Percentiles rank a stretch among this genome's conserved stretches.
Evolutionary conservation across 2,113 vertebrate genomes (phyloP).

Genomic region (Apeltes quadracus): DNA sequence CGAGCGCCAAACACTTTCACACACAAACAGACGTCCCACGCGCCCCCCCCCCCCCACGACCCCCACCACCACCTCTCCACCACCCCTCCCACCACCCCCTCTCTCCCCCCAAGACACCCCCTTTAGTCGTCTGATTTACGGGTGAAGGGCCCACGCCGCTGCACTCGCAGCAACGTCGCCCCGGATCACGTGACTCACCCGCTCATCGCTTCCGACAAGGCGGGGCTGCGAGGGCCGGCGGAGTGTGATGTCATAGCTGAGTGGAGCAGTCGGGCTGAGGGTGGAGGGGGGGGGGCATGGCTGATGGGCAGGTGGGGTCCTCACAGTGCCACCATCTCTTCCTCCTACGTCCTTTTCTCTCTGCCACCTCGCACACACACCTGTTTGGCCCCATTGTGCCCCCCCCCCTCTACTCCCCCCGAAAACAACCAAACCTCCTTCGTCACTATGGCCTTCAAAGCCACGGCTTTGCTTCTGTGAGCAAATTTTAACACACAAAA

Average conservation of each 20-base stretch:
- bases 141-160: conserved; percentile 69
- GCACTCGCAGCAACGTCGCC: conserved; percentile 83
- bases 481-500: conserved; percentile 33
- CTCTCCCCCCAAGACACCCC: conserved; percentile 3
- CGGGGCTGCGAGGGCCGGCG: conserved; percentile 80
- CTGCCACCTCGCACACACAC: conserved; percentile 24
- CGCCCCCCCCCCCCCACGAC: background rate
- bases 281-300: conserved; percentile 9
- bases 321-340: conserved; percentile 43
- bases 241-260: conserved; percentile 72
- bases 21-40: conserved; percentile 2
- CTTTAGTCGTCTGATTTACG: conserved; percentile 78
- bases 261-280: conserved; percentile 31
- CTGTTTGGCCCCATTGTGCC: conserved; percentile 30
- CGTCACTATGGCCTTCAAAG: conserved; percentile 24
- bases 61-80: conserved; percentile 51
- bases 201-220: conserved; percentile 87
- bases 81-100: conserved; percentile 56
- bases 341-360: background rate
- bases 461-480: conserved; percentile 15
- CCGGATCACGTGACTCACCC: conserved; percentile 85
- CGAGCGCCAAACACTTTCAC: conserved; percentile 38
- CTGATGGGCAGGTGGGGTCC: conserved; percentile 21
- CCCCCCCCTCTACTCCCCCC: background rate
- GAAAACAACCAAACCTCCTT: conserved; percentile 1